phyloP scores from a whole-genome alignment of 2,888 invertebrate species.

The Leptogaster cylindrica region DNA sequence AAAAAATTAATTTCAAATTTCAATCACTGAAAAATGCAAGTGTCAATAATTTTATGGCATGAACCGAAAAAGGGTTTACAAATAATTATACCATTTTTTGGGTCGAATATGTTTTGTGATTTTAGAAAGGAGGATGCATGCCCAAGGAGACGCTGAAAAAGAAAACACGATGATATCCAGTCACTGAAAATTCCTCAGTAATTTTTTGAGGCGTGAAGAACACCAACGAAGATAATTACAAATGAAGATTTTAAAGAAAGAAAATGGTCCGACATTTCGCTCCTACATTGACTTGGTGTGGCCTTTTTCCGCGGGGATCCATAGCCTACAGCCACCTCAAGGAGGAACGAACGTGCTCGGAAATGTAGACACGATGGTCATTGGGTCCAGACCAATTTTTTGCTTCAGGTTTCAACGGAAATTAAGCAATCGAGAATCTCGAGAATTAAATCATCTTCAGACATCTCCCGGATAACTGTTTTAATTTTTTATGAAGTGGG shows the following conservation, averaged over 20 bases:
- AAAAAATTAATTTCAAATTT: no score
- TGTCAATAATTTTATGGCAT: no score
- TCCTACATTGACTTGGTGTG: slow-evolving; percentile 36
- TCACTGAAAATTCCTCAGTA: slow-evolving; percentile 59
- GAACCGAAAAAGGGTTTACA: no score
- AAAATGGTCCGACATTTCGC: slow-evolving; percentile 42
- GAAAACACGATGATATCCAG: slow-evolving; percentile 6
- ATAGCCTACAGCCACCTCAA: slow-evolving; percentile 24
- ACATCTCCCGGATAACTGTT: slow-evolving; percentile 26
- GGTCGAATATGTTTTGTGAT: slow-evolving; percentile 16
- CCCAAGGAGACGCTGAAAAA: slow-evolving; percentile 8
- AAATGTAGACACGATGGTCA: slow-evolving; percentile 35
- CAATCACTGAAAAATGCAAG: no score
- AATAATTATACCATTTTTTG: slow-evolving; percentile 18
- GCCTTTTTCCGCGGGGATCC: slow-evolving; percentile 41
- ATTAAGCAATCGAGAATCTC: slow-evolving; percentile 35
- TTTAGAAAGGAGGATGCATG: slow-evolving; percentile 16
- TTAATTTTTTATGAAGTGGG: slow-evolving; percentile 20
- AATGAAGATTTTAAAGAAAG: slow-evolving; percentile 48
- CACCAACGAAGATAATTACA: slow-evolving; percentile 62
- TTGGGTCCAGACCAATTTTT: slow-evolving; percentile 37
- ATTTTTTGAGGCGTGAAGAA: slow-evolving; percentile 64
- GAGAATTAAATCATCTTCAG: slow-evolving; percentile 38
- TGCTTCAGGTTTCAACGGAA: slow-evolving; percentile 19
- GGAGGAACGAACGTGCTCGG: slow-evolving; percentile 29